A percentile compares a stretch with the other conserved stretches of the same genome.
Evolutionary conservation across 2,888 invertebrate species (phyloP).

Genomic region (Litoditis marina): DNA sequence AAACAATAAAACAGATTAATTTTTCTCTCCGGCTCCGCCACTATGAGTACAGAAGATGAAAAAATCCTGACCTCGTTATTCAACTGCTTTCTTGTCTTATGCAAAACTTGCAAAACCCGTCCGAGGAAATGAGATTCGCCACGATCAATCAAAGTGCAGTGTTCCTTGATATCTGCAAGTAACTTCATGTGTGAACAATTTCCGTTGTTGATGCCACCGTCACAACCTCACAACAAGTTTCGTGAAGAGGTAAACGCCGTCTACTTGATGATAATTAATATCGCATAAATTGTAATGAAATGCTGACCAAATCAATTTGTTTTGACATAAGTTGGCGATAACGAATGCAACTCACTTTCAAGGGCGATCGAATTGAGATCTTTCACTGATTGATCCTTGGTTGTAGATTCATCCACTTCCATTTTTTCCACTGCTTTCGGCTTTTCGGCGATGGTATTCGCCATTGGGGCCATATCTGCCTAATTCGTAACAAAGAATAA

Average conservation of each 20-base stretch:
- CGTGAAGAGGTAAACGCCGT: too few species aligned
- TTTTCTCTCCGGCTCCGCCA: too few species aligned
- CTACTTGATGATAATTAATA: too few species aligned
- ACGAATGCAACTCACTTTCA: conserved; percentile 30
- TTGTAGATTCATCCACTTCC: conserved; percentile 46
- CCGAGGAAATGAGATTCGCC: conserved; percentile 49
- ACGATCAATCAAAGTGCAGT: conserved; percentile 43
- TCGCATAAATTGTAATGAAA: too few species aligned
- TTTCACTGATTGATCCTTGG: conserved; percentile 23
- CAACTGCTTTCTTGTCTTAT: conserved; percentile 50
- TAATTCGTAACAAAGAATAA: too few species aligned
- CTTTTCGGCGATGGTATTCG: conserved; percentile 1
- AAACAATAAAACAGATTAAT: too few species aligned
- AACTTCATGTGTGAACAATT: background rate
- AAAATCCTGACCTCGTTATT: conserved; percentile 20
- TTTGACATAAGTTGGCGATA: background rate
- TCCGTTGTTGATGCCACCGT: background rate
- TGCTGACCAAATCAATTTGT: background rate
- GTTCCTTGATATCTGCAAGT: conserved; percentile 35
- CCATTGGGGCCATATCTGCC: conserved; percentile 10
- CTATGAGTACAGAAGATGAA: too few species aligned
- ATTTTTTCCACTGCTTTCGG: conserved; percentile 51
- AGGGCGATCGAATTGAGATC: conserved; percentile 38
- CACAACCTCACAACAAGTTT: background rate
- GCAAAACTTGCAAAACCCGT: conserved; percentile 49